Base-by-base conservation (phyloP, 2,797 vertebrate genomes). In the Vultur gryphus region DNA sequence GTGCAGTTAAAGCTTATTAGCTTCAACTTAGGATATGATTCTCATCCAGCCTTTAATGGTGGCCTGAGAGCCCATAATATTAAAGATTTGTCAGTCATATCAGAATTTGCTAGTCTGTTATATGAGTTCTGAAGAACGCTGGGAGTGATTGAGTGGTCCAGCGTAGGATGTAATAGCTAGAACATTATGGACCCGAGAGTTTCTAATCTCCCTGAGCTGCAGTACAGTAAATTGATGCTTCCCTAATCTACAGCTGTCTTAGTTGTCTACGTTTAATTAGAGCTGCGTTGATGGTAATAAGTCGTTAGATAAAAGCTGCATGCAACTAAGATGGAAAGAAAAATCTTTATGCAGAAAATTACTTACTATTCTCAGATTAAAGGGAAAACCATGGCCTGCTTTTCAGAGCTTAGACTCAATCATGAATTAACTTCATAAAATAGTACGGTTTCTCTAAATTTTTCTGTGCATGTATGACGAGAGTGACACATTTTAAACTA, bases 191-290 rank as follows among this genome's bases (percentile, higher is more conserved):
- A 72, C 62, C 69, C 0, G 0, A 82, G 90, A 62, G 59, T 70
- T 83, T 89, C 44, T 39, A 48, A 61, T 91, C 43, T 95, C 62
- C 62, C 84, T 88, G 51, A 88, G 71, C 82, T 94, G 82, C 82
- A 77, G 24, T 71, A 21, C 65, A 37, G 29, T 67, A 96, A 94
- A 95, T 86, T 61, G 54, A 52, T 89, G 31, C 80, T 96, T 87
- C 83, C 29, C 61, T 84, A 78, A 90, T 91, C 75, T 90, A 39
- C 77, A 91, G 43, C 51, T 93, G 46, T 88, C 73, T 89, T 69
- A 85, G 26, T 52, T 93, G 54, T 90, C 66, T 92, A 11, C 2
- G 2, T 89, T 95, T 96, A 91, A 94, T 95, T 96, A 94, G 51
- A 88, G 58, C 61, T 92, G n/a, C 4, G 4, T 49, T 72, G 58